Evolutionary conservation across 2,113 vertebrate species (phyloP).

Genomic region (Anser cygnoides): DNA sequence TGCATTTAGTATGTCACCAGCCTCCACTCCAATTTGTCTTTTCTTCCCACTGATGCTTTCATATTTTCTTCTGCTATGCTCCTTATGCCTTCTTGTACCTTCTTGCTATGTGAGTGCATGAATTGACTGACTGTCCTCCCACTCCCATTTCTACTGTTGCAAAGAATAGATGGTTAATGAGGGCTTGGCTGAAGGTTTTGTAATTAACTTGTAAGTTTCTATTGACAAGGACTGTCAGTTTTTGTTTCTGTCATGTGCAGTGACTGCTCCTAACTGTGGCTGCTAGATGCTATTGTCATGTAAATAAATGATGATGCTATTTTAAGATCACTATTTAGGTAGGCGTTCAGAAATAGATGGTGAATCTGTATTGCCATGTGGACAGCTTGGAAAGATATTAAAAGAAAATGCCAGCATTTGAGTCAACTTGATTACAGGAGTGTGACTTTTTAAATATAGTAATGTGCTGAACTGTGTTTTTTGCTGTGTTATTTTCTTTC

Average conservation of each 20-base stretch:
- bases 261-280: background rate
- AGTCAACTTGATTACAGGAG: background rate
- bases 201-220: background rate
- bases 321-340: background rate
- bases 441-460: background rate
- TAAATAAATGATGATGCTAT: background rate
- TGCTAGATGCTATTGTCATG: background rate
- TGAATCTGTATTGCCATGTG: background rate
- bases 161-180: background rate
- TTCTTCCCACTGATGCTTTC: background rate
- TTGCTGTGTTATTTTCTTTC: constrained; percentile 26
- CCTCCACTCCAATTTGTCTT: background rate
- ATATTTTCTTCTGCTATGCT: background rate
- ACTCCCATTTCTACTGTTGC: background rate
- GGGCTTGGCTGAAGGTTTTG: background rate
- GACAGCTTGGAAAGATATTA: background rate
- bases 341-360: background rate
- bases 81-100: background rate
- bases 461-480: background rate
- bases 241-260: constrained; percentile 6
- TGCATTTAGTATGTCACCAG: background rate
- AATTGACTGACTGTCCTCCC: background rate
- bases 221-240: background rate
- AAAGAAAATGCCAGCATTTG: background rate
- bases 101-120: background rate